These are phyloP conservation scores for Gryon sp. DNA, from an alignment of 1,140 invertebrate genomes.

Conservation along the genomic window DNA sequence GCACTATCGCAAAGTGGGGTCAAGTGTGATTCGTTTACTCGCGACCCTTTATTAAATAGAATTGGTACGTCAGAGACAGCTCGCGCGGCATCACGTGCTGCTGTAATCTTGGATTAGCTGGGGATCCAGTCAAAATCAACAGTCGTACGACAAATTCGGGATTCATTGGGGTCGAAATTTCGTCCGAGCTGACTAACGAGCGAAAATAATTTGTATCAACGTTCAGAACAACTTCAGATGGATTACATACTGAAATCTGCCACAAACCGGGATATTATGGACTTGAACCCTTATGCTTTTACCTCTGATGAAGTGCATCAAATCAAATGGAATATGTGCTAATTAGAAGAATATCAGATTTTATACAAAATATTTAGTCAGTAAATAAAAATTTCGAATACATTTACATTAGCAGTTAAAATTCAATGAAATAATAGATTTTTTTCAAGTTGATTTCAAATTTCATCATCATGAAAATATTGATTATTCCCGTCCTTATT, in stretches of 20 bases:
- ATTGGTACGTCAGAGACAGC: constrained; percentile 43
- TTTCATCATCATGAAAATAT: too few species aligned
- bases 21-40: constrained; percentile 72
- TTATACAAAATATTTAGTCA: not conserved
- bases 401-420: too few species aligned
- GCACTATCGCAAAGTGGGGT: constrained; percentile 68
- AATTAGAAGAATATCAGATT: constrained; percentile 20
- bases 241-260: constrained; percentile 46
- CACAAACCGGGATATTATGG: constrained; percentile 32
- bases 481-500: not conserved
- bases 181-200: constrained; percentile 61
- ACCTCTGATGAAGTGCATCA: constrained; percentile 42
- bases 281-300: constrained; percentile 33
- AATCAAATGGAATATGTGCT: constrained; percentile 47
- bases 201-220: constrained; percentile 66
- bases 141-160: constrained; percentile 63
- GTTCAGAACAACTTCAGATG: constrained; percentile 39
- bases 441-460: too few species aligned
- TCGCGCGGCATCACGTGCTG: constrained; percentile 62
- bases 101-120: constrained; percentile 64
- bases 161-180: constrained; percentile 62
- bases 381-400: not conserved
- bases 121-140: constrained; percentile 66
- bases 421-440: too few species aligned
- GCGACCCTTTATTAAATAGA: constrained; percentile 65